phyloP scores from a whole-genome alignment of 2,797 vertebrate genomes.

The Platyrinchus mystaceus region DNA sequence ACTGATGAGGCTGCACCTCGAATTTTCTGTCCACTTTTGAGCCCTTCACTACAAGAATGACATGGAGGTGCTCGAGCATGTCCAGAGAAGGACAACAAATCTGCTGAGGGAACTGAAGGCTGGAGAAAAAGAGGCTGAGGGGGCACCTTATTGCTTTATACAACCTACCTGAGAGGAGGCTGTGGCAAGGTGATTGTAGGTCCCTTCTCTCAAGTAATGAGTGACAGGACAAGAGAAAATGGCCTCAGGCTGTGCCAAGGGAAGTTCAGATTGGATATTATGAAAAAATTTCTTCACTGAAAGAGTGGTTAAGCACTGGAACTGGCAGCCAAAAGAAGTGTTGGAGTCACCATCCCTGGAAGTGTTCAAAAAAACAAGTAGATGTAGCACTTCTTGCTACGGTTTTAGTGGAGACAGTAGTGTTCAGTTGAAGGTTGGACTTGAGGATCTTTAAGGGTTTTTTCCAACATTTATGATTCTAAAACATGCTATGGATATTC shows the following conservation, averaged over 20 bases:
- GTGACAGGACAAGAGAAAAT: not conserved
- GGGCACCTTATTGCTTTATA: not conserved
- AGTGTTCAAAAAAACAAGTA: not conserved
- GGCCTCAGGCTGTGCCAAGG: not conserved
- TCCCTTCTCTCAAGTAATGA: not conserved
- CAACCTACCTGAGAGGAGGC: not conserved
- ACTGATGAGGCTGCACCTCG: not conserved
- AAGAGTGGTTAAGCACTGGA: not conserved
- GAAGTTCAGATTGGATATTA: not conserved
- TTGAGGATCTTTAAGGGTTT: not conserved
- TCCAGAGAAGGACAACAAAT: not conserved
- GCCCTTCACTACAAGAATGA: not conserved
- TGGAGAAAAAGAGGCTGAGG: not conserved
- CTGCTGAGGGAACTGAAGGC: not conserved
- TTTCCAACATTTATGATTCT: not conserved
- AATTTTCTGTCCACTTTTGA: not conserved
- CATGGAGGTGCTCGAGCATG: not conserved
- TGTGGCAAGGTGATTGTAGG: fast-evolving
- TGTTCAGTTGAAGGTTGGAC: not conserved
- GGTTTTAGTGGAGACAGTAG: not conserved
- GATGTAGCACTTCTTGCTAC: fast-evolving
- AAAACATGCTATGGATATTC: not conserved
- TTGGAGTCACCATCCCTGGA: not conserved
- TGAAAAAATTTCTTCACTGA: not conserved
- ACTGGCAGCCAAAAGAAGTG: not conserved